Conservation (phyloP, 2,113 vertebrate species). For the Poecile atricapillus region DNA sequence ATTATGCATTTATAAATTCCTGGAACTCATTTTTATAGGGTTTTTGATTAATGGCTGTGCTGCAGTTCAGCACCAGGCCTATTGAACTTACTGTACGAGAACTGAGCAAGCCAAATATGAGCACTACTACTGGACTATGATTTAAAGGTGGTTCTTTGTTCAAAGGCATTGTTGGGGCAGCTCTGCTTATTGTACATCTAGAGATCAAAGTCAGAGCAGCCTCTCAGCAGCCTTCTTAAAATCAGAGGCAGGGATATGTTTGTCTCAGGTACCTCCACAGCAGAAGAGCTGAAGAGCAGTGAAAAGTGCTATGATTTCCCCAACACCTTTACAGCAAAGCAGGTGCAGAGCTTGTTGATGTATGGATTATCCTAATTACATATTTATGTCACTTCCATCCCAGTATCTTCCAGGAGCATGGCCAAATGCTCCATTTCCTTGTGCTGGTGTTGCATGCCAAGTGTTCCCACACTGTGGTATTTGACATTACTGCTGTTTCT, state of each 20-base stretch:
- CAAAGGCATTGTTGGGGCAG: neutral
- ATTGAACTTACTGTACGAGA: slow-evolving; percentile 44
- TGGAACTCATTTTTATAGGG: slow-evolving; percentile 58
- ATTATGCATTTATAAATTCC: slow-evolving; percentile 54
- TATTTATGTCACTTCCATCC: slow-evolving; percentile 1
- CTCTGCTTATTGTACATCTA: neutral
- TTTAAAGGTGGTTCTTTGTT: neutral
- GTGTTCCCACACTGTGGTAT: neutral
- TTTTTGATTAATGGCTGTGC: slow-evolving; percentile 47
- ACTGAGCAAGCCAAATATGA: slow-evolving; percentile 20
- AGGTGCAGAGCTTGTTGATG: neutral
- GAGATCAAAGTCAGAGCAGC: neutral
- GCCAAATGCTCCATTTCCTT: neutral
- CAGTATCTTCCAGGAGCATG: neutral
- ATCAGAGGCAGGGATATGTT: neutral
- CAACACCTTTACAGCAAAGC: neutral
- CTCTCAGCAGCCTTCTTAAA: neutral
- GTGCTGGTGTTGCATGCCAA: neutral
- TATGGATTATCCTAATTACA: neutral
- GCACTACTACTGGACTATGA: neutral
- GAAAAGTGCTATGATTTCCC: neutral
- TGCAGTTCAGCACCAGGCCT: slow-evolving; percentile 21
- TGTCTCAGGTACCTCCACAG: neutral
- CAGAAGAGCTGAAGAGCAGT: neutral
- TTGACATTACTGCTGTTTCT: slow-evolving; percentile 28